Conservation (phyloP, 1,140 invertebrate genomes). For the Rhagoletis zephyria region DNA sequence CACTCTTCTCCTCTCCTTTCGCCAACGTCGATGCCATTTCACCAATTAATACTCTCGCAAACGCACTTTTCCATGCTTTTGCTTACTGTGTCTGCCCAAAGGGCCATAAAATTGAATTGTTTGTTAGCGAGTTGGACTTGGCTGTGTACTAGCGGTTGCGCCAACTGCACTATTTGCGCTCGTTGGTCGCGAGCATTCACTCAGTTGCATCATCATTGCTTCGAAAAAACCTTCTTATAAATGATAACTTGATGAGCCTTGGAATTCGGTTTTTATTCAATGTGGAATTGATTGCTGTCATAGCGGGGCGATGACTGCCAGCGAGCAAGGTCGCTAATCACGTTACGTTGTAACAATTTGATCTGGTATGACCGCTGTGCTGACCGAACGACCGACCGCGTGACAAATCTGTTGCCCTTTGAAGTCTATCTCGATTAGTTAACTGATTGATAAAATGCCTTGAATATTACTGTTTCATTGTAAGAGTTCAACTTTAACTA, state of each 20-base stretch:
- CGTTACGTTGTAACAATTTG: background rate
- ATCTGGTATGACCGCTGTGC: too few relatives aligned
- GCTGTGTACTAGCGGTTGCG: background rate
- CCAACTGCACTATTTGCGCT: background rate
- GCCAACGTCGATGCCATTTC: background rate
- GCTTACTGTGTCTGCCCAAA: background rate
- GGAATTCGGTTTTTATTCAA: background rate
- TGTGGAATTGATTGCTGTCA: background rate
- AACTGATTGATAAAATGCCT: too few relatives aligned
- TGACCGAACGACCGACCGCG: too few relatives aligned
- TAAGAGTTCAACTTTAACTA: too few relatives aligned
- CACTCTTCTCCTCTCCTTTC: background rate
- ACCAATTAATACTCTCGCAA: background rate
- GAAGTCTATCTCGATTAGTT: too few relatives aligned
- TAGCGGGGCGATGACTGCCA: background rate
- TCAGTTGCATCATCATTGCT: background rate
- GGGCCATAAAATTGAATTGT: conserved; percentile 6
- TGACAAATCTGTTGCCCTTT: too few relatives aligned
- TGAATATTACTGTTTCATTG: too few relatives aligned
- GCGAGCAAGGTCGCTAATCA: background rate
- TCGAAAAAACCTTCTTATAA: background rate
- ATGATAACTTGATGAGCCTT: background rate
- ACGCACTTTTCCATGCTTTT: background rate
- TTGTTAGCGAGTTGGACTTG: background rate
- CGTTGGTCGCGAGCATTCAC: background rate